phyloP scores from a whole-genome alignment of 1,140 invertebrate species.

The Caenorhabditis inopinata region DNA sequence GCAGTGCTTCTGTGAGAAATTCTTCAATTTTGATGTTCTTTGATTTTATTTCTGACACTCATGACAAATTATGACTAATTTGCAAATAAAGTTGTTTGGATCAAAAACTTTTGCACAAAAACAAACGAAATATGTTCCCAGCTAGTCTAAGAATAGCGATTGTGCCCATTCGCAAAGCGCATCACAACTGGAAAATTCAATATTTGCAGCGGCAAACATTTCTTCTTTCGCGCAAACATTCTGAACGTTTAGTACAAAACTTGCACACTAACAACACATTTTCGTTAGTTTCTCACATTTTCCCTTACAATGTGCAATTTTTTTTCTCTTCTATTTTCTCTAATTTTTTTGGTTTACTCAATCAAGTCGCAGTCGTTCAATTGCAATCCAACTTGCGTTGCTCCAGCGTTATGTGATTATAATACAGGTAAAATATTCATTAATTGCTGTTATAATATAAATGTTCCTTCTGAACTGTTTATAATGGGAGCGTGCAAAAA shows the following conservation, averaged over 20 bases:
- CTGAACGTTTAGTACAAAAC: slow-evolving; percentile 28
- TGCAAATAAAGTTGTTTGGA: neutral
- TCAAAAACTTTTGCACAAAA: neutral
- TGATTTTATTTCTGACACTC: too few species aligned
- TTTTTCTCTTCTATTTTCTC: neutral
- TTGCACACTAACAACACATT: slow-evolving; percentile 17
- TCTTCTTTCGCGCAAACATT: slow-evolving; percentile 1
- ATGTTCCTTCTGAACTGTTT: too few species aligned
- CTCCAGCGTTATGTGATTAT: neutral
- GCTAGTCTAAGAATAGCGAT: too few species aligned
- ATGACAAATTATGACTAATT: neutral
- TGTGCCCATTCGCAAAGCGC: neutral
- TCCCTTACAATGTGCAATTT: neutral
- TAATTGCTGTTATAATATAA: too few species aligned
- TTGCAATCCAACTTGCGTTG: neutral
- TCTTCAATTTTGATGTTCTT: neutral
- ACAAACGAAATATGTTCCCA: neutral
- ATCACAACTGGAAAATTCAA: slow-evolving; percentile 25
- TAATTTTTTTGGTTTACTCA: neutral
- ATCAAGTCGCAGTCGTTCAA: neutral
- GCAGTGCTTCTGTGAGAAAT: neutral
- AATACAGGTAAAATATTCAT: slow-evolving; percentile 1
- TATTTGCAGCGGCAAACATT: slow-evolving; percentile 20
- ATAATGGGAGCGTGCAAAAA: too few species aligned
- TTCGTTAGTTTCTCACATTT: neutral